phyloP scores from a whole-genome alignment of 2,113 vertebrate species.

The Ophiodon elongatus region DNA sequence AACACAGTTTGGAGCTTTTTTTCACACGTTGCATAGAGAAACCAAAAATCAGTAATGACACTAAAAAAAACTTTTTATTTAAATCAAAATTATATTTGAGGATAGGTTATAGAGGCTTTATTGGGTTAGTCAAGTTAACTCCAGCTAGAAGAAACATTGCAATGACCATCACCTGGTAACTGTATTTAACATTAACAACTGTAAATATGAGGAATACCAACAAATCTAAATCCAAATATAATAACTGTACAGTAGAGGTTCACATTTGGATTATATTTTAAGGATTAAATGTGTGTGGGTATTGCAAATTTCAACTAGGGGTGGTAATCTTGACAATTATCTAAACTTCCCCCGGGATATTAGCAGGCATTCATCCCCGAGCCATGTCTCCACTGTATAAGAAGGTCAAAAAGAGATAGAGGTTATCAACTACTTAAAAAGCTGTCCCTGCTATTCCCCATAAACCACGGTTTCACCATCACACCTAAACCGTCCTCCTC shows the following conservation, averaged over 20 bases:
- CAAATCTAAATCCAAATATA: conserved; percentile 20
- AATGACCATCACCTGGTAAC: conserved; percentile 10
- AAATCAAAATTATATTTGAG: no score
- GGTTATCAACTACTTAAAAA: conserved; percentile 61
- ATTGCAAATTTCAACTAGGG: conserved; percentile 16
- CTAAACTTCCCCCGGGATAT: conserved; percentile 26
- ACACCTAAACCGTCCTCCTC: conserved; percentile 52
- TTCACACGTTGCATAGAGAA: background rate
- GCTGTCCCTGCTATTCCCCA: conserved; percentile 42
- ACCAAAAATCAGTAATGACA: background rate
- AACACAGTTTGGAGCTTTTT: background rate
- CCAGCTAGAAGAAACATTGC: background rate
- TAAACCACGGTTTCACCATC: conserved; percentile 49
- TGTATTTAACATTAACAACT: background rate
- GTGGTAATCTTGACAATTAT: conserved; percentile 53
- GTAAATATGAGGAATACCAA: background rate
- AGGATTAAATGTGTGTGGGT: conserved; percentile 18
- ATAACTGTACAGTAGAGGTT: conserved; percentile 4
- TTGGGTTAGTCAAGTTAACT: background rate
- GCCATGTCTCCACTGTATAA: conserved; percentile 11
- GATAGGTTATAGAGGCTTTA: no score
- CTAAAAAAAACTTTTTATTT: no score
- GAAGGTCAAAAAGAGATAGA: conserved; percentile 52
- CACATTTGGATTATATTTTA: conserved; percentile 32
- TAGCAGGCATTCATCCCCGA: conserved; percentile 3